phyloP scores from a whole-genome alignment of 92 coral and sea anemone species.

The Porites divaricata region DNA sequence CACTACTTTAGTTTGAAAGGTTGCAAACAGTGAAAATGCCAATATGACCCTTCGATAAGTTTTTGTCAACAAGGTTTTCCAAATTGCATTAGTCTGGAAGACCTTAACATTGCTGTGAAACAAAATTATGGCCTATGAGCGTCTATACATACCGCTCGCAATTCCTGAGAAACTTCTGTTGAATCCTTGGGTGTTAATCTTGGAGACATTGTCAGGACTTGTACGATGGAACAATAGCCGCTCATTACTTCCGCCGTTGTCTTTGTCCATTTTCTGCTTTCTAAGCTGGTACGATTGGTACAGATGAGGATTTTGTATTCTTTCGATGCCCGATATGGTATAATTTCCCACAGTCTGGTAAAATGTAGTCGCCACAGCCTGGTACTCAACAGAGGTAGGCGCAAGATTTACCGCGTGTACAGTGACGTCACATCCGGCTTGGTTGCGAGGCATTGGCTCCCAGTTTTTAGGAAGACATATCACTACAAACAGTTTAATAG shows the following conservation, averaged over 20 bases:
- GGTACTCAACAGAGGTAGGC: conserved; percentile 39
- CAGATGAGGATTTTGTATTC: conserved; percentile 53
- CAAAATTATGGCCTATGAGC: not conserved
- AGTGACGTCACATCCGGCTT: conserved; percentile 27
- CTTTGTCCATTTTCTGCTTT: conserved; percentile 42
- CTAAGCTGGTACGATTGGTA: conserved; percentile 47
- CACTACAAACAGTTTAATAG: not conserved
- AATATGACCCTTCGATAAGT: no score
- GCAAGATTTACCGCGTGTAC: conserved; percentile 29
- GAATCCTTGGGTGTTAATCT: not conserved
- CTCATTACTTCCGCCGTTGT: conserved; percentile 25
- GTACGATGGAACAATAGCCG: conserved; percentile 49
- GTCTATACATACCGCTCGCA: not conserved
- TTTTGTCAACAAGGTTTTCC: no score
- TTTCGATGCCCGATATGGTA: conserved; percentile 26
- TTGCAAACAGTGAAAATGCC: no score
- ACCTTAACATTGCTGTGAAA: no score
- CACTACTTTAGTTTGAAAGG: no score
- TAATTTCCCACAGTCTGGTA: not conserved
- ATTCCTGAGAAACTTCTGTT: not conserved
- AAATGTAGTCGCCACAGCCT: conserved; percentile 14
- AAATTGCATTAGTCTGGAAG: no score
- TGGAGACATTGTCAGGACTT: not conserved
- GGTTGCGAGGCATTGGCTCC: conserved; percentile 49
- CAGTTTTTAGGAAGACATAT: conserved; percentile 36